phyloP scores from a whole-genome alignment of 2,888 invertebrate species.

The Timandra comae region DNA sequence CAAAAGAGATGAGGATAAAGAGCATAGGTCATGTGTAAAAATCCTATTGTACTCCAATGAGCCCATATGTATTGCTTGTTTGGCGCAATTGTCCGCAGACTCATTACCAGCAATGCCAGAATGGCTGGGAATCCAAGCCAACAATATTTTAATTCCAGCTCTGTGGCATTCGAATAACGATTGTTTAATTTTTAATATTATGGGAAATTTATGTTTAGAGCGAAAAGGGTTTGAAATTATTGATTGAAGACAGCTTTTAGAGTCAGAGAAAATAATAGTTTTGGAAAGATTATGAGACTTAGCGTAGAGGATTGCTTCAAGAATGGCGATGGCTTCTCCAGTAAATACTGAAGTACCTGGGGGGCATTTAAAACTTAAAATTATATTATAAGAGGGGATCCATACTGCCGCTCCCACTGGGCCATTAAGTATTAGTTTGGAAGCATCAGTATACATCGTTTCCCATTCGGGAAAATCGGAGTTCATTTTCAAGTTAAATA shows the following conservation, averaged over 20 bases:
- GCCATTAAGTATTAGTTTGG: neutral
- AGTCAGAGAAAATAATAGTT: conserved; percentile 2
- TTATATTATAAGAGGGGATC: neutral
- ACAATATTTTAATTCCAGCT: neutral
- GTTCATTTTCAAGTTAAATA: neutral
- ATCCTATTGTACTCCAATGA: neutral
- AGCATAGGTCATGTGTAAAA: too few species aligned
- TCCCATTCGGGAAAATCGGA: neutral
- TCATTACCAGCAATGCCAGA: conserved; percentile 5
- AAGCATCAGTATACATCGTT: neutral
- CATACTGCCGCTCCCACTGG: conserved; percentile 1
- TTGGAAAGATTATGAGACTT: neutral
- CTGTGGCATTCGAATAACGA: neutral
- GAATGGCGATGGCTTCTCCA: neutral
- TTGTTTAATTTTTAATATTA: conserved; percentile 1
- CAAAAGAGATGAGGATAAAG: too few species aligned
- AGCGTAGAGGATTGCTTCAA: neutral
- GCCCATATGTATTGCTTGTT: neutral
- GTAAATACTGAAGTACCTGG: neutral
- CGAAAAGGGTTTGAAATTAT: neutral
- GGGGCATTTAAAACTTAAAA: conserved; percentile 2
- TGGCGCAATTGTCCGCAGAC: neutral
- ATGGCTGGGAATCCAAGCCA: conserved; percentile 8
- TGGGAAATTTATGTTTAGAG: neutral
- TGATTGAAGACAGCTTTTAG: neutral